These are phyloP conservation scores for Napeogenes sylphis DNA, from an alignment of 2,888 invertebrate species.

Conservation along the genomic window DNA sequence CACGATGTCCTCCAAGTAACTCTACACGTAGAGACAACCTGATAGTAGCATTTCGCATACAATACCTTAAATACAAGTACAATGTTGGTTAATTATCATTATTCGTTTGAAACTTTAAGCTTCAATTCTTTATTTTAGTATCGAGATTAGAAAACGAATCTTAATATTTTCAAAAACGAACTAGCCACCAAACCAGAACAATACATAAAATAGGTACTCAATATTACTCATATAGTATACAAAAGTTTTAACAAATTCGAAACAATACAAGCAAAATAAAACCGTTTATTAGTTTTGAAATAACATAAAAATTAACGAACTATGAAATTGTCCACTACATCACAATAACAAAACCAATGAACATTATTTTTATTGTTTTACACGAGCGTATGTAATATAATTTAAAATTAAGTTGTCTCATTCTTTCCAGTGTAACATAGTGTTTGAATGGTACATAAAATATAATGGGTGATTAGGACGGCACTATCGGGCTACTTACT, in stretches of 20 bases:
- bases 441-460: constrained; percentile 28
- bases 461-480: constrained; percentile 58
- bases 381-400: neutral
- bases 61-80: too few species aligned
- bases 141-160: too few species aligned
- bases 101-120: too few species aligned
- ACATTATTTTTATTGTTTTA: constrained; percentile 4
- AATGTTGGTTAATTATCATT: too few species aligned
- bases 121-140: too few species aligned
- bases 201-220: too few species aligned
- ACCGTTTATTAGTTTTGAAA: neutral
- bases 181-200: too few species aligned
- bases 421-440: constrained; percentile 20
- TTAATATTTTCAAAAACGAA: too few species aligned
- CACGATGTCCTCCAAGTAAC: too few species aligned
- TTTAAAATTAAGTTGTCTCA: constrained; percentile 11
- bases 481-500: constrained; percentile 41
- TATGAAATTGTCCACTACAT: neutral
- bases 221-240: too few species aligned
- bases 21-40: too few species aligned
- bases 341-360: neutral
- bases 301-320: constrained; percentile 6
- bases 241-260: neutral
- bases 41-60: too few species aligned
- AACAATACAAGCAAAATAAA: neutral